phyloP scores from a whole-genome alignment of 2,113 vertebrate species.

The Melanerpes formicivorus region DNA sequence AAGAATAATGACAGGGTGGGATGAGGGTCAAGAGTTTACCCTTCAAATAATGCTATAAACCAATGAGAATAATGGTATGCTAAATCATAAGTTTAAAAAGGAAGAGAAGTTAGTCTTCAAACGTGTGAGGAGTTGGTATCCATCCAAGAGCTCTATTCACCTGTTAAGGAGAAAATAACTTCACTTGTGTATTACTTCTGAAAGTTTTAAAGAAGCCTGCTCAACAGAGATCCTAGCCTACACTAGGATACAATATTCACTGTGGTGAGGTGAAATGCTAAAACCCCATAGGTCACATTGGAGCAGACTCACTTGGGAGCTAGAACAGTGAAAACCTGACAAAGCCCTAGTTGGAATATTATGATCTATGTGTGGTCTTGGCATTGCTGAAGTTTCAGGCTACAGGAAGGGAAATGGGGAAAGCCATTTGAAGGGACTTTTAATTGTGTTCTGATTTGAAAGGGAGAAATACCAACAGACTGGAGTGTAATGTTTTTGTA shows the following conservation, averaged over 20 bases:
- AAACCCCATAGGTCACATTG: background rate
- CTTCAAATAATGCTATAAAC: background rate
- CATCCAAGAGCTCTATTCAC: background rate
- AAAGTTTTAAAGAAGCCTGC: background rate
- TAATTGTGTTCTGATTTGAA: background rate
- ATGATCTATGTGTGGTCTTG: fast-evolving
- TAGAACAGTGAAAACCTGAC: background rate
- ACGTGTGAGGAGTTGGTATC: background rate
- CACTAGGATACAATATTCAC: background rate
- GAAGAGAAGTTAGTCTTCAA: background rate
- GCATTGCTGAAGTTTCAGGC: background rate
- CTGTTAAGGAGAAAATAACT: background rate
- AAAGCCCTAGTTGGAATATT: background rate
- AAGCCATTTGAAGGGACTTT: background rate
- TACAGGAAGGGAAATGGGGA: background rate
- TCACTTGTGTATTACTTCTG: background rate
- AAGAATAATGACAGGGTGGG: background rate
- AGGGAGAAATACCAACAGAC: background rate
- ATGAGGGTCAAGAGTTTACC: background rate
- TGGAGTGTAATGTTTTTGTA: background rate
- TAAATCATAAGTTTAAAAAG: background rate
- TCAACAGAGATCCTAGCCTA: background rate
- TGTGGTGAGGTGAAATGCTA: constrained; percentile 34
- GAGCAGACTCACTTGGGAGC: background rate
- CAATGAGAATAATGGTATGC: background rate